Evolutionary conservation across 2,797 vertebrate genomes (phyloP).

Genomic region (Acipenser transmontanus): DNA sequence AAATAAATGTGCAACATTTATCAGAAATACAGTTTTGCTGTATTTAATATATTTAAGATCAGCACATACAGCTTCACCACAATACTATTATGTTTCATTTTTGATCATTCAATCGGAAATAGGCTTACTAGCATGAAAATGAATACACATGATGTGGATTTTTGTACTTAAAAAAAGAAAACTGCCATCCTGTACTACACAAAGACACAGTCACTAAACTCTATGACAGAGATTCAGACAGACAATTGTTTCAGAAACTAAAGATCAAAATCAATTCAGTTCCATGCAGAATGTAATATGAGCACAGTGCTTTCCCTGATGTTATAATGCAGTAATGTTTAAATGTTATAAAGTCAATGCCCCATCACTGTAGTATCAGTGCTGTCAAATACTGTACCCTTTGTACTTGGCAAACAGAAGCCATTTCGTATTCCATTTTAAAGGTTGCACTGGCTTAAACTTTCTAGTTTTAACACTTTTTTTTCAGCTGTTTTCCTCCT

Average conservation of each 20-base stretch:
- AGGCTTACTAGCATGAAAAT: neutral
- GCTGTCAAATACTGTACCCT: conserved; percentile 50
- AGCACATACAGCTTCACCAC: neutral
- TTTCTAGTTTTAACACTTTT: too few species aligned
- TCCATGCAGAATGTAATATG: conserved; percentile 61
- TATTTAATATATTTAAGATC: too few species aligned
- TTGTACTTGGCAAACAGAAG: conserved; percentile 55
- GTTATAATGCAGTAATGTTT: conserved; percentile 51
- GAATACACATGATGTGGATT: neutral
- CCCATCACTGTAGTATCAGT: conserved; percentile 51
- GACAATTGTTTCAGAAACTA: conserved; percentile 61
- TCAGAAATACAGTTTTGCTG: too few species aligned
- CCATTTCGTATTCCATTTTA: conserved; percentile 22
- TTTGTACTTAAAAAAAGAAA: conserved; percentile 28
- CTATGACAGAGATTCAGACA: conserved; percentile 63
- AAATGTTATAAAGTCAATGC: conserved; percentile 63
- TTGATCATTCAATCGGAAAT: too few species aligned
- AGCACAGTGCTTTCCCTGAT: conserved; percentile 64
- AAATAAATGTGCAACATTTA: too few species aligned
- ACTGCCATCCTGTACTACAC: conserved; percentile 50
- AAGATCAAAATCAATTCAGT: conserved; percentile 60
- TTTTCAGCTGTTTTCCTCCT: too few species aligned
- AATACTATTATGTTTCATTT: neutral
- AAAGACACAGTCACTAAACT: conserved; percentile 37
- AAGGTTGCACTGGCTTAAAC: conserved; percentile 38